phyloP scores from a whole-genome alignment of 2,888 invertebrate genomes.

The Lithophane ornitopus region DNA sequence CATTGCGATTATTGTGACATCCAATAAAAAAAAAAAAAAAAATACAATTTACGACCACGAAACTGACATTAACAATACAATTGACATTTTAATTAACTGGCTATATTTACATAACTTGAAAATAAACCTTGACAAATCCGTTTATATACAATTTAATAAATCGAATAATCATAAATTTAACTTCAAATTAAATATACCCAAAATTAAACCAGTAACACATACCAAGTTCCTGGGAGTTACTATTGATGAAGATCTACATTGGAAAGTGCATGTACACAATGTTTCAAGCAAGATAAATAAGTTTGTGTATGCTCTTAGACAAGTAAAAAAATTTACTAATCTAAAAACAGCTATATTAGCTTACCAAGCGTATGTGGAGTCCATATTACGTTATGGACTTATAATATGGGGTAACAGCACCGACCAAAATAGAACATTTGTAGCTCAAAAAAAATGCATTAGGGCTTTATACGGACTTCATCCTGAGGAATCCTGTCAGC shows the following conservation, averaged over 20 bases:
- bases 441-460: too few relatives aligned
- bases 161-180: not conserved
- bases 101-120: too few relatives aligned
- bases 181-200: not conserved
- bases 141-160: conserved; percentile 2
- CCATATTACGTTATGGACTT: too few relatives aligned
- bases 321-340: not conserved
- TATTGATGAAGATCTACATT: conserved; percentile 2
- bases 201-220: not conserved
- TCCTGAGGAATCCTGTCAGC: too few relatives aligned
- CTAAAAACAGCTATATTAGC: not conserved
- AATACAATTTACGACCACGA: not conserved
- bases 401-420: too few relatives aligned
- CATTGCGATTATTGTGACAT: too few relatives aligned
- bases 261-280: too few relatives aligned
- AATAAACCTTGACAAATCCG: too few relatives aligned
- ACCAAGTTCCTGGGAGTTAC: not conserved
- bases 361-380: too few relatives aligned
- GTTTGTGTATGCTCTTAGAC: conserved; percentile 8
- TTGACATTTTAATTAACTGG: conserved; percentile 9
- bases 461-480: too few relatives aligned
- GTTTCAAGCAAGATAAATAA: not conserved
- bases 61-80: conserved; percentile 2
- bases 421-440: too few relatives aligned
- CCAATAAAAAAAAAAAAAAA: too few relatives aligned